Percentiles rank a stretch among this genome's conserved stretches.
Evolutionary conservation across 2,888 invertebrate species (phyloP).

Genomic region (Fragum sueziense): DNA sequence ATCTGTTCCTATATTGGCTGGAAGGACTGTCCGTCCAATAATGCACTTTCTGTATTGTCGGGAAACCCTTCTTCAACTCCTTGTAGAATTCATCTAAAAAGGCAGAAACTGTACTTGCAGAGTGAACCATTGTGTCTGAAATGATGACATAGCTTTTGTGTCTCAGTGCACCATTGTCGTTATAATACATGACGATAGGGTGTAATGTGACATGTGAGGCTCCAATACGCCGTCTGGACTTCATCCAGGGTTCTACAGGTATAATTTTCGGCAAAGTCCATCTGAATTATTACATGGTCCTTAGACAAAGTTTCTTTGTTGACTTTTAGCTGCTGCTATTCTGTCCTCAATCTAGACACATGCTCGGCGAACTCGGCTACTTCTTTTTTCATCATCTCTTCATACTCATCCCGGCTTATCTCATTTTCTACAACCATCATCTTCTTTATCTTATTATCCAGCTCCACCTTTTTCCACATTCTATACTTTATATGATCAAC

Average conservation of each 20-base stretch:
- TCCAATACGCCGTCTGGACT: slow-evolving; percentile 56
- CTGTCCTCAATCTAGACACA: slow-evolving; percentile 27
- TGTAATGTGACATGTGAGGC: slow-evolving; percentile 15
- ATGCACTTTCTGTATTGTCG: slow-evolving; percentile 26
- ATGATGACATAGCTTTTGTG: slow-evolving; percentile 28
- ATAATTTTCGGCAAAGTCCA: slow-evolving; percentile 64
- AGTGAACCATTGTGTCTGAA: slow-evolving; percentile 18
- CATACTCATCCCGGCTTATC: neutral
- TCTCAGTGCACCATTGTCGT: neutral
- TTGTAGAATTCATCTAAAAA: neutral
- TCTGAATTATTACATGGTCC: slow-evolving; percentile 49
- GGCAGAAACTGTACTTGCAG: slow-evolving; percentile 13
- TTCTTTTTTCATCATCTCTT: neutral
- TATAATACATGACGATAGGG: slow-evolving; percentile 21
- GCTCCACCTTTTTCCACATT: slow-evolving; percentile 39
- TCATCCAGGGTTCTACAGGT: slow-evolving; percentile 50
- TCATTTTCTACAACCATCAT: slow-evolving; percentile 45
- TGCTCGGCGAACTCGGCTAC: slow-evolving; percentile 31
- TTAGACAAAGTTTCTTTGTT: slow-evolving; percentile 50
- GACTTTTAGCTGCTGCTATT: slow-evolving; percentile 41
- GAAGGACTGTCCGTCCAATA: slow-evolving; percentile 60
- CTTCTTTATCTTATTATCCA: slow-evolving; percentile 32
- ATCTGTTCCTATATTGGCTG: slow-evolving; percentile 56
- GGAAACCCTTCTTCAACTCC: neutral
- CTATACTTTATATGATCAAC: slow-evolving; percentile 16